phyloP scores from a whole-genome alignment of 2,888 invertebrate genomes.

The Microctonus brassicae region DNA sequence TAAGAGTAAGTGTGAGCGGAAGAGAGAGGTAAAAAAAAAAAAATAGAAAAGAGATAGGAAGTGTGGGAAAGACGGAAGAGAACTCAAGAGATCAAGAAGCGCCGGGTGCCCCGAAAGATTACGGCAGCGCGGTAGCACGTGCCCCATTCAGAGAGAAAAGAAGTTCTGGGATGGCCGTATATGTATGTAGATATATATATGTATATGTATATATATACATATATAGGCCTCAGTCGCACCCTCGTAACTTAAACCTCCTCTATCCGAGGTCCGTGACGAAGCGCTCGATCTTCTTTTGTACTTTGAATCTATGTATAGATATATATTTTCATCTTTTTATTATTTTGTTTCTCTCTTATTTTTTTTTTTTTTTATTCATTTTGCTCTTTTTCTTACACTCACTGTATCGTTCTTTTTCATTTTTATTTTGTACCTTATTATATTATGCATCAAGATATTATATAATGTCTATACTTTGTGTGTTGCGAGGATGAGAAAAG shows the following conservation, averaged over 20 bases:
- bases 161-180: slow-evolving; percentile 21
- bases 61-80: slow-evolving; percentile 20
- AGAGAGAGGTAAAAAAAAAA: neutral
- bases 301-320: neutral
- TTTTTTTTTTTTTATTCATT: slow-evolving; percentile 33
- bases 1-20: neutral
- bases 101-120: slow-evolving; percentile 36
- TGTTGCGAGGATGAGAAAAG: neutral
- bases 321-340: neutral
- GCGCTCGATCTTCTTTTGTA: slow-evolving; percentile 39
- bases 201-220: neutral
- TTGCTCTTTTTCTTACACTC: slow-evolving; percentile 33
- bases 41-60: neutral
- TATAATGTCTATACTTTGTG: slow-evolving; percentile 42
- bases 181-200: neutral
- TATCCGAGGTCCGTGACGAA: slow-evolving; percentile 57
- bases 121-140: slow-evolving; percentile 57
- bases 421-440: slow-evolving; percentile 49
- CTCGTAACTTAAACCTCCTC: slow-evolving; percentile 56
- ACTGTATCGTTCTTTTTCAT: slow-evolving; percentile 40
- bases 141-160: slow-evolving; percentile 59
- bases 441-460: slow-evolving; percentile 51
- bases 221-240: slow-evolving; percentile 53
- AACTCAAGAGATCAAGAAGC: slow-evolving; percentile 34
- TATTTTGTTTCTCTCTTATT: slow-evolving; percentile 46